Percentiles rank a stretch among this genome's conserved stretches.
Evolutionary conservation across 2,888 invertebrate genomes (phyloP).

Genomic region (Phalera bucephala): DNA sequence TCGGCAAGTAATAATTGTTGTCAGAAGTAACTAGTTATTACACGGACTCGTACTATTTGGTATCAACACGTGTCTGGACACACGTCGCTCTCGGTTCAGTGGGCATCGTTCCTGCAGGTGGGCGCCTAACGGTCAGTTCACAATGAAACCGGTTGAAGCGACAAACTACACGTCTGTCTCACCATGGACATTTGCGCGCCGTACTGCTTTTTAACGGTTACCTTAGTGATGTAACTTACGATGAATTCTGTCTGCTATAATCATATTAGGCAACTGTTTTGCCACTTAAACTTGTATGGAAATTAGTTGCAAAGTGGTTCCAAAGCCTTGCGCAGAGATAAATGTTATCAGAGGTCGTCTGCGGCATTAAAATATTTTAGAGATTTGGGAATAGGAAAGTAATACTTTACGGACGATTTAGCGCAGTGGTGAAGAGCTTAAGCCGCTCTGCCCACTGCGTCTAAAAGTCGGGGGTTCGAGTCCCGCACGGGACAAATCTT

Average conservation of each 20-base stretch:
- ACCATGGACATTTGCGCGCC: constrained; percentile 41
- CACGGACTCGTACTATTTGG: constrained; percentile 39
- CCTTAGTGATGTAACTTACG: constrained; percentile 32
- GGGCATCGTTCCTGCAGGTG: constrained; percentile 72
- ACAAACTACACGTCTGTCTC: constrained; percentile 33
- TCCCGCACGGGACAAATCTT: too few relatives aligned
- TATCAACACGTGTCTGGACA: constrained; percentile 50
- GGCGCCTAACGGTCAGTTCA: constrained; percentile 72
- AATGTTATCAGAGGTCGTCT: too few relatives aligned
- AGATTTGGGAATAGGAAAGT: too few relatives aligned
- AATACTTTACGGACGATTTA: too few relatives aligned
- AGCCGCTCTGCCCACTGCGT: too few relatives aligned
- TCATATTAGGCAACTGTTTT: not conserved
- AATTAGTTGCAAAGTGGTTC: too few relatives aligned
- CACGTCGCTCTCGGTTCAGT: constrained; percentile 75
- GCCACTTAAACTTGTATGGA: not conserved
- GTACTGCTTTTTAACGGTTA: constrained; percentile 24
- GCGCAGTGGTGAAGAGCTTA: too few relatives aligned
- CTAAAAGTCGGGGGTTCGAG: too few relatives aligned
- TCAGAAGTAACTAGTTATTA: constrained; percentile 27
- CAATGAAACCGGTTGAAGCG: constrained; percentile 49
- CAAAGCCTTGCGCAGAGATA: too few relatives aligned
- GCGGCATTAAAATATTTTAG: too few relatives aligned
- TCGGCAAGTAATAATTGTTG: constrained; percentile 12
- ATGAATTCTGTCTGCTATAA: constrained; percentile 5